Base-by-base conservation (phyloP, 2,113 vertebrate genomes). In the Plestiodon gilberti region DNA sequence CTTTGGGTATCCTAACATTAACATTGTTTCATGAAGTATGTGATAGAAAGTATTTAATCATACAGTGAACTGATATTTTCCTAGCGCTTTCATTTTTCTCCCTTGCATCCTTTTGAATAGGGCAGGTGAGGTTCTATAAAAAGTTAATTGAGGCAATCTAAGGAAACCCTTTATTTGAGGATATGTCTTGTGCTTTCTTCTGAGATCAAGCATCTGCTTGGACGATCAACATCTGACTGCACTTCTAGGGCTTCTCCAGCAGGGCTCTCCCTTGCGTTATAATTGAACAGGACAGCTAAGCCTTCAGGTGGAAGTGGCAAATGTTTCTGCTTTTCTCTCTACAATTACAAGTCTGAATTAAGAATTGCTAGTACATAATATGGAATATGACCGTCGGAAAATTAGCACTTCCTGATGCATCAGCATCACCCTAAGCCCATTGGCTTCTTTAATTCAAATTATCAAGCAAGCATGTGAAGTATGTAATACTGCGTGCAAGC, bases 251-350 rank as follows among this genome's bases (percentile, higher is more conserved):
- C 35, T 91, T 89, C 80, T 30, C 95, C 96, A 96, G 94, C 79
- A 96, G 96, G 95, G 94, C 86, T 94, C 95, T 96, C 96, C 74
- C 93, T 96, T 93, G 93, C 78, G 92, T 96, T 96, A 91, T 90
- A 78, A 95, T 96, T 95, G 61, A 91, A 83, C 89, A 89, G 52
- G 81, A 62, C 61, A 33, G 28, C 52, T 4, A 81, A 79, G 89
- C 90, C 89, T 22, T 87, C 89, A 90, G 76, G 20, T 62, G 38
- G 13, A 9, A 81, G n/a, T 81, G 59, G 59, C 43, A 75, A 65
- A 25, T 70, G 1, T 28, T 84, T 11, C 81, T 67, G 85, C 9
- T 3, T 91, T 78, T 89, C 87, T 87, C 55, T 81, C 85, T 74
- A 76, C 81, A 91, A 87, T 75, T 40, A 91, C 93, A 93, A 79